Percentiles rank a stretch among this genome's conserved stretches.
These are phyloP conservation scores for Peromyscus maniculatus DNA, from an alignment of 2,113 vertebrate genomes.

Conservation along the genomic window DNA sequence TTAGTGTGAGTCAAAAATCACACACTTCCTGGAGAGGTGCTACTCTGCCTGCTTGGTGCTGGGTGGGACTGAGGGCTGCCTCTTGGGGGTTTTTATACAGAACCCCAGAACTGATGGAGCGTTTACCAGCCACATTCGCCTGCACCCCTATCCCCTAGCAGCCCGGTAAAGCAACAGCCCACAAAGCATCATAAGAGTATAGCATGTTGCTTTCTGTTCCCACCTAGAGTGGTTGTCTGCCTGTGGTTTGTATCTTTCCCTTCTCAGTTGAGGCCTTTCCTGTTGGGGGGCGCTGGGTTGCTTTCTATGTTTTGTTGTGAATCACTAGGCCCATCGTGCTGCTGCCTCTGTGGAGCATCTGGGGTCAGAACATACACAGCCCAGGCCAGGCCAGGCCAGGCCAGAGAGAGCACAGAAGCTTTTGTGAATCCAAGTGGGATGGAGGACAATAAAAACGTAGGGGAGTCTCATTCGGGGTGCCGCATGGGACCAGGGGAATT, in stretches of 20 bases:
- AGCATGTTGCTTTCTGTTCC: background rate
- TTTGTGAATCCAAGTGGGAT: background rate
- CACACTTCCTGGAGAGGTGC: background rate
- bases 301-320: slow-evolving; percentile 65
- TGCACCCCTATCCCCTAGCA: background rate
- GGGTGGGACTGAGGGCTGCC: background rate
- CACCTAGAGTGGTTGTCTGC: accelerated
- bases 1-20: background rate
- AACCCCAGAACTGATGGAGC: background rate
- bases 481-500: background rate
- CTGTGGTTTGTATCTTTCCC: accelerated
- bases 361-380: slow-evolving; percentile 80
- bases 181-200: accelerated
- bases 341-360: slow-evolving; percentile 71
- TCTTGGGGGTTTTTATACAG: background rate
- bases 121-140: background rate
- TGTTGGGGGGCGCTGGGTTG: background rate
- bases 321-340: slow-evolving; percentile 46
- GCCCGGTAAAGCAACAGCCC: background rate
- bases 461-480: background rate
- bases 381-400: slow-evolving; percentile 78
- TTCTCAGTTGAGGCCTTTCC: background rate
- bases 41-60: accelerated
- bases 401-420: background rate
- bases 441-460: background rate